Conservation (phyloP, 2,113 vertebrate genomes). For the Theristicus caerulescens region DNA sequence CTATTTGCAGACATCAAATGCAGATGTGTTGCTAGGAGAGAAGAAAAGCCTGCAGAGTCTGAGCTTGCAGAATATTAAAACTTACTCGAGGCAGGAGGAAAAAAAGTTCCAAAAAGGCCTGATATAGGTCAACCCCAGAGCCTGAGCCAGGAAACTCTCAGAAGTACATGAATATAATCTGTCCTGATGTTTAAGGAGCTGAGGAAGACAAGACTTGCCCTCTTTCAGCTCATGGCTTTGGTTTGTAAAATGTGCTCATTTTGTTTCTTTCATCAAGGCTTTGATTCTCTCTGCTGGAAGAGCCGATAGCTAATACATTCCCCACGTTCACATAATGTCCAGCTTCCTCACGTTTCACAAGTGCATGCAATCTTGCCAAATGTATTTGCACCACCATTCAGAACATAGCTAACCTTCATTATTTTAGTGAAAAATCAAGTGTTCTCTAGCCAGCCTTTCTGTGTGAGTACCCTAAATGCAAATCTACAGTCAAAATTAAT, state of each 20-base stretch:
- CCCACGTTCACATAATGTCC: not conserved
- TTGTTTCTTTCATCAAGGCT: not conserved
- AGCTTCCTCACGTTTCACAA: not conserved
- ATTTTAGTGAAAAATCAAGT: not conserved
- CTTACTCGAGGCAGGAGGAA: not conserved
- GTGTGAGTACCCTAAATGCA: not conserved
- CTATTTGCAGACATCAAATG: not conserved
- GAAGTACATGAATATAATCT: not conserved
- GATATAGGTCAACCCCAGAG: not conserved
- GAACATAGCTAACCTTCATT: accelerated
- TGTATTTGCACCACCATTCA: accelerated
- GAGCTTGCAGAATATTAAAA: not conserved
- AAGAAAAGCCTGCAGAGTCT: not conserved
- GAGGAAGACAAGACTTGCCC: not conserved
- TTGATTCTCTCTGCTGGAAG: not conserved
- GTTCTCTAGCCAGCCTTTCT: not conserved
- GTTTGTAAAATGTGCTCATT: accelerated
- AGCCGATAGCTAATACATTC: not conserved
- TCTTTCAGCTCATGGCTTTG: not conserved
- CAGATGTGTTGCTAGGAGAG: not conserved
- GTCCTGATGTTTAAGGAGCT: not conserved
- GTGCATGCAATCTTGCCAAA: accelerated
- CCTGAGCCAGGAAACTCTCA: not conserved
- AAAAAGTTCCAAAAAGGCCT: not conserved
- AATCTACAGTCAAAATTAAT: not conserved